phyloP scores from a whole-genome alignment of 2,113 vertebrate species.

The Crypturellus undulatus region DNA sequence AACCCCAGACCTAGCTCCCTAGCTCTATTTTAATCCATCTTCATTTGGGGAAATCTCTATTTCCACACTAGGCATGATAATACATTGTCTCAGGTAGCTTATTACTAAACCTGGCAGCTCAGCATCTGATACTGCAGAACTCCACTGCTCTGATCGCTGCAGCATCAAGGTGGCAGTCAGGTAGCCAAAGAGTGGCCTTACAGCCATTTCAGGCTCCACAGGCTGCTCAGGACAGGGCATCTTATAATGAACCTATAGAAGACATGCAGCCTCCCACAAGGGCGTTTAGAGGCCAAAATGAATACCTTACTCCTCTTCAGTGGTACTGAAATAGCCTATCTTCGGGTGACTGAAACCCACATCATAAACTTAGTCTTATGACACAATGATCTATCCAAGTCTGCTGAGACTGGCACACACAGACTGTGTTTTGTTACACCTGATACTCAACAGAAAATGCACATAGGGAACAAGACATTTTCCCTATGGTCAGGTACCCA shows the following conservation, averaged over 20 bases:
- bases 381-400: neutral
- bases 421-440: neutral
- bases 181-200: neutral
- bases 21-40: rapidly evolving
- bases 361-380: neutral
- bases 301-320: neutral
- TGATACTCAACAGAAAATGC: neutral
- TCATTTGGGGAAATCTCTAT: neutral
- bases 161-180: neutral
- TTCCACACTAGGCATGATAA: neutral
- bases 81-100: neutral
- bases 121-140: neutral
- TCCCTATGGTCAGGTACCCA: neutral
- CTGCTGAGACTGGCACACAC: neutral
- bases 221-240: neutral
- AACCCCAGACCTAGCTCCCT: neutral
- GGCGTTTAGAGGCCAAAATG: neutral
- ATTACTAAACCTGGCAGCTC: neutral
- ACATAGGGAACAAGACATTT: neutral
- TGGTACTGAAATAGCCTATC: neutral
- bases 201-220: no score
- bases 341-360: neutral
- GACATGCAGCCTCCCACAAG: rapidly evolving
- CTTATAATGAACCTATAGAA: neutral
- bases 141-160: neutral